phyloP scores from a whole-genome alignment of 1,140 invertebrate genomes.

The Lamellibrachia luymesi region DNA sequence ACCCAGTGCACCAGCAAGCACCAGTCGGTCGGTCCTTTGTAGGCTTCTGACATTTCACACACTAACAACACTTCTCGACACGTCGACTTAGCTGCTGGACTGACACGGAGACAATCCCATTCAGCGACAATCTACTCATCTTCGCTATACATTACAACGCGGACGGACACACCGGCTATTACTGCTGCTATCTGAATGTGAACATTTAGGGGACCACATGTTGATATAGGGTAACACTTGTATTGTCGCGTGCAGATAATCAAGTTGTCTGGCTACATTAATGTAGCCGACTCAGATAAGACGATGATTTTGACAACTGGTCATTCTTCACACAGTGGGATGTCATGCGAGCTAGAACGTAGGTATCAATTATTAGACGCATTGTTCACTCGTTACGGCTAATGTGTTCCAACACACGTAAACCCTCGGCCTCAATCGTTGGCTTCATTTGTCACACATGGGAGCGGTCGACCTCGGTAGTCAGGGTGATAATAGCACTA shows the following conservation, averaged over 20 bases:
- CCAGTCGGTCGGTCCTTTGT: not conserved
- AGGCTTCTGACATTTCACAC: not conserved
- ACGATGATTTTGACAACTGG: not conserved
- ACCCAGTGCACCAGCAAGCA: not conserved
- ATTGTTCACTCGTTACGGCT: not conserved
- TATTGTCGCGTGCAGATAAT: not conserved
- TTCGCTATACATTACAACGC: not conserved
- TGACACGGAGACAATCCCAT: not conserved
- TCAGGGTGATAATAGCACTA: too few species aligned
- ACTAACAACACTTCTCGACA: not conserved
- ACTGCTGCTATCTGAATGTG: not conserved
- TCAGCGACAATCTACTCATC: not conserved
- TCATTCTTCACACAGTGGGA: not conserved
- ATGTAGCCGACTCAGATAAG: not conserved
- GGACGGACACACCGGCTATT: not conserved
- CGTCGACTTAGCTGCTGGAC: not conserved
- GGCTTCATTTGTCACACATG: not conserved
- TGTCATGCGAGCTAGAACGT: not conserved
- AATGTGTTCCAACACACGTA: not conserved
- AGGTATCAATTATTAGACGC: not conserved
- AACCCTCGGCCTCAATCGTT: not conserved
- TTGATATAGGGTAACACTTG: not conserved
- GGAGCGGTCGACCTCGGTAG: not conserved
- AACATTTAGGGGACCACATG: not conserved
- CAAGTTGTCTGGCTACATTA: not conserved